Conservation (phyloP, 1,140 invertebrate species). For the Drosophila tsacasi region DNA sequence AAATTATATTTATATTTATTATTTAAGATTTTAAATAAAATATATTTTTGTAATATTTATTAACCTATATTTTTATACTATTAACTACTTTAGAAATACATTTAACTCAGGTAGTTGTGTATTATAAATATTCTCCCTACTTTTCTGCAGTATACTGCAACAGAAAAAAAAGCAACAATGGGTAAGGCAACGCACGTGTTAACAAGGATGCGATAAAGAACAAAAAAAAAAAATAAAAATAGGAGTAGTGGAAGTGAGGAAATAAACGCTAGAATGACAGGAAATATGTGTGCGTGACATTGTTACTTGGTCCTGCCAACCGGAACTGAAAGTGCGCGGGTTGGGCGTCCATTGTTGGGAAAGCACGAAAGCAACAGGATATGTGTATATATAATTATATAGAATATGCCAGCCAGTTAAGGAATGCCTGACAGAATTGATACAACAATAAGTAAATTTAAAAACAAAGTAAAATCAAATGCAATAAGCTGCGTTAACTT, state of each 20-base stretch:
- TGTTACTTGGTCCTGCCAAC: constrained; percentile 64
- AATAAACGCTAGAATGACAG: constrained; percentile 81
- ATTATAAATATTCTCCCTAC: too few relatives aligned
- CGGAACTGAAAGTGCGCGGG: constrained; percentile 27
- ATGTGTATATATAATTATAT: constrained; percentile 32
- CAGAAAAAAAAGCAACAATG: constrained; percentile 46
- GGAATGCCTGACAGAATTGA: constrained; percentile 13
- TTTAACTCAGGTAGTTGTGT: background rate
- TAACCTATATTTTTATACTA: background rate
- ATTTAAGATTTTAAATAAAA: background rate
- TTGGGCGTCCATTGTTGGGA: constrained; percentile 6
- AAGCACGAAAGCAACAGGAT: constrained; percentile 48
- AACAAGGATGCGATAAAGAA: constrained; percentile 78
- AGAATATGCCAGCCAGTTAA: constrained; percentile 29
- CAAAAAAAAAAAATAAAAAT: constrained; percentile 40
- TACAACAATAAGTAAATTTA: background rate
- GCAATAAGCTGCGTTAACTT: background rate
- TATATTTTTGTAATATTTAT: background rate
- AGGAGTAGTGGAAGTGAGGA: constrained; percentile 62
- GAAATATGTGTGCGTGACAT: constrained; percentile 83
- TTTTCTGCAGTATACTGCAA: constrained; percentile 22
- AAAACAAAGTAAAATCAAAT: constrained; percentile 4
- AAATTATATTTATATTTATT: background rate
- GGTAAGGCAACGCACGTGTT: constrained; percentile 73
- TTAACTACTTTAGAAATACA: too few relatives aligned